phyloP scores from a whole-genome alignment of 1,140 invertebrate species.

The Semibalanus balanoides region DNA sequence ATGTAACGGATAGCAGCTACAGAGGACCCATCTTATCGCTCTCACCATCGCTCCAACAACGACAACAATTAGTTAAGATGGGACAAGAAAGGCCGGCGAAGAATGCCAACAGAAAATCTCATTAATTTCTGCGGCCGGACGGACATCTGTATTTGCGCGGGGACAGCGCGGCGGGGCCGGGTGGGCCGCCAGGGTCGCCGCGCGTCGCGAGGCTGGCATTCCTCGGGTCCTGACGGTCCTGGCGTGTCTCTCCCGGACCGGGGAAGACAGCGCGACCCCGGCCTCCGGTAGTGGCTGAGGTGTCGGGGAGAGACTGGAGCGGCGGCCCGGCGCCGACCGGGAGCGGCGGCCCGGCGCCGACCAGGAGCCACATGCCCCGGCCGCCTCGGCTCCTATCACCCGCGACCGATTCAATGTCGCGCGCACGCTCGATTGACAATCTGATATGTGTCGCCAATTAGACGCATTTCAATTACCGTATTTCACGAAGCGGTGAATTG shows the following conservation, averaged over 20 bases:
- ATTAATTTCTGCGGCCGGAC: not conserved
- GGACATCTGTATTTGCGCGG: not conserved
- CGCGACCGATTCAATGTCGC: too few species aligned
- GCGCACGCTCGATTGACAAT: not conserved
- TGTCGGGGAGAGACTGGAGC: not conserved
- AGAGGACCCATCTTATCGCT: not conserved
- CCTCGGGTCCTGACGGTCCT: not conserved
- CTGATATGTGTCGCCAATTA: not conserved
- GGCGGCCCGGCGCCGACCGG: too few species aligned
- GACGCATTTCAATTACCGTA: not conserved
- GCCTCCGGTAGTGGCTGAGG: not conserved
- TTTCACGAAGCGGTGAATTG: not conserved
- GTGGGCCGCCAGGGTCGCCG: not conserved
- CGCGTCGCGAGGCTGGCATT: too few species aligned
- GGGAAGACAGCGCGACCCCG: too few species aligned
- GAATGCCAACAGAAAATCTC: slow-evolving; percentile 2
- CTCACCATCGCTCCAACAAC: not conserved
- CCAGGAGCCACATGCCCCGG: too few species aligned
- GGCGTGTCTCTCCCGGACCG: too few species aligned
- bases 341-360: too few species aligned
- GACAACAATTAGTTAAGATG: slow-evolving; percentile 1
- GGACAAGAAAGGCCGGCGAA: slow-evolving; percentile 1
- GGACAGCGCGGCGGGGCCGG: too few species aligned
- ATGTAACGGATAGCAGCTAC: not conserved
- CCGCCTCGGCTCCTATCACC: too few species aligned